Conservation (phyloP, 2,888 invertebrate species). For the Brachycybe producta region DNA sequence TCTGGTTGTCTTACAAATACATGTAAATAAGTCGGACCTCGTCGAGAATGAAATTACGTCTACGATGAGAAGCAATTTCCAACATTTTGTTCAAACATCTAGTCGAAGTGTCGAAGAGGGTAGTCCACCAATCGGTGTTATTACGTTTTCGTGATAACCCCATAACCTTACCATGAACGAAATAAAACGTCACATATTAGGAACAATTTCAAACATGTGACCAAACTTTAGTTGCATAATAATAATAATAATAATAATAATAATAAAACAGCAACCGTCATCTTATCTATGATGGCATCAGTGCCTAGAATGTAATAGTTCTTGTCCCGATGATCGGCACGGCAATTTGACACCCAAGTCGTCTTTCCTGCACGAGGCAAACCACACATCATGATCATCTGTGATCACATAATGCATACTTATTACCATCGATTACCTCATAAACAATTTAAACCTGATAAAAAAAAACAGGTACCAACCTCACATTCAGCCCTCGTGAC, state of each 20-base stretch:
- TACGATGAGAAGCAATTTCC: slow-evolving; percentile 64
- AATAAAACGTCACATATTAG: too few species aligned
- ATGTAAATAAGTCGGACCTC: too few species aligned
- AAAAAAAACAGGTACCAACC: too few species aligned
- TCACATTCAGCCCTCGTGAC: slow-evolving; percentile 64
- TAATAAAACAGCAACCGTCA: slow-evolving; percentile 57
- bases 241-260: too few species aligned
- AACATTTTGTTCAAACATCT: slow-evolving; percentile 70
- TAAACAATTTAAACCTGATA: too few species aligned
- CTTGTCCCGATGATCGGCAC: slow-evolving; percentile 56
- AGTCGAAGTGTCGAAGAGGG: slow-evolving; percentile 72
- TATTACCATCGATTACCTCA: too few species aligned
- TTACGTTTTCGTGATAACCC: slow-evolving; percentile 65
- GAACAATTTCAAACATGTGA: too few species aligned
- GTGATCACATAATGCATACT: too few species aligned
- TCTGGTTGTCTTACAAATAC: too few species aligned
- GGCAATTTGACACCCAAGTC: slow-evolving; percentile 67
- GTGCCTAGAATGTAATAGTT: slow-evolving; percentile 80
- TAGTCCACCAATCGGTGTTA: slow-evolving; percentile 74
- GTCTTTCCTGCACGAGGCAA: slow-evolving; percentile 90
- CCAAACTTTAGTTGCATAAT: too few species aligned
- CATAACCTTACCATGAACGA: slow-evolving; percentile 56
- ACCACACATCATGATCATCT: slow-evolving; percentile 87
- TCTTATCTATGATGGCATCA: slow-evolving; percentile 69
- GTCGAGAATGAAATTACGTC: slow-evolving; percentile 91